Evolutionary conservation across 2,888 invertebrate genomes (phyloP), one percentile per base, ranked within the genome.

Genomic region (Lepidochrysops patricia): DNA sequence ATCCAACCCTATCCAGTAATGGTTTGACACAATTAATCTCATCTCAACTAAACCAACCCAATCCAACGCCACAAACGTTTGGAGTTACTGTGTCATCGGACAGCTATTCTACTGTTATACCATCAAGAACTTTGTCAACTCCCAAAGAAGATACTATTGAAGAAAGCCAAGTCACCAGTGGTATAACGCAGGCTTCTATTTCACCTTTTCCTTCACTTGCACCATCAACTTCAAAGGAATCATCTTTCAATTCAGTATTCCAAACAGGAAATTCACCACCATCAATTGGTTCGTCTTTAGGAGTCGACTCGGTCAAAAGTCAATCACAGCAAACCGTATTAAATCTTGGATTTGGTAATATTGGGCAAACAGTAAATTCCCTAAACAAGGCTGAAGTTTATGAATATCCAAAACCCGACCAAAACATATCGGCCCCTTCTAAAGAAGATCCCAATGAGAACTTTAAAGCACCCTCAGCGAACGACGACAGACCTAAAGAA

Each of bases 151-250:
- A 50, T 19, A 57, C 57, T 19, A 23, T 2, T 29, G 26, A 50
- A 43, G 57, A 43, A 12, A 59, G 57, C 56, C 61, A 62, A 61
- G 58, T 50, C 58, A 66, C 48, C 59, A 80, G 71, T 70, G 73
- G 75, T 32, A 71, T 80, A 48, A 80, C 81, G 62, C 81, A 82
- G 70, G 79, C 79, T 19, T 69, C 78, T 23, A 72, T 74, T 13
- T 77, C 80, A n/a, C 62, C 77, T 13, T 84, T 81, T 54, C 67
- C 77, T n/a, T 69, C 78, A 12, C 63, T 66, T 48, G 59, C 68
- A 37, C 71, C 78, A 13, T 74, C 72, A 4, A 62, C 70, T 23
- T 52, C 68, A 4, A 63, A 43, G 27, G 15, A 50, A 48, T 32
- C 62, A 52, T 9, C 19, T 43, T 63, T 77, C 1, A 71, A 77